Evolutionary conservation across 1,140 invertebrate species (phyloP).

Genomic region (Pseudomyrmex sp.): DNA sequence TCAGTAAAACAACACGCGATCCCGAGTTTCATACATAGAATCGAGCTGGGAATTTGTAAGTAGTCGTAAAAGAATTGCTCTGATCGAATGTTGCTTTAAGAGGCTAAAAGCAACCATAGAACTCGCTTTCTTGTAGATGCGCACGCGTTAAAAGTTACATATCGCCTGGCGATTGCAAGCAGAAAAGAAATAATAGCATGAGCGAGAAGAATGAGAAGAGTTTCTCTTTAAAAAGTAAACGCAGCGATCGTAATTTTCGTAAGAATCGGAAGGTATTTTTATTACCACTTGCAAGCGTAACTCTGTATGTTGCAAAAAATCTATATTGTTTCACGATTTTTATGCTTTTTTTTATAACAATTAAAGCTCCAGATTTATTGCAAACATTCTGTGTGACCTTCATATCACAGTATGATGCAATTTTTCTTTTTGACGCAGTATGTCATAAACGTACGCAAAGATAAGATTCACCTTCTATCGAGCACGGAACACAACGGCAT

Average conservation of each 20-base stretch:
- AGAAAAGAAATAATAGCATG: too few relatives aligned
- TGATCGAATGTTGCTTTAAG: constrained; percentile 10
- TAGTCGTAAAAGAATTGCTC: background rate
- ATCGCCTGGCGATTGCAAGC: background rate
- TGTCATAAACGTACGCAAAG: constrained; percentile 5
- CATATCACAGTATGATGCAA: constrained; percentile 36
- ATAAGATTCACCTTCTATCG: constrained; percentile 37
- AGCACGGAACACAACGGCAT: constrained; percentile 4
- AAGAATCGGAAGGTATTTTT: background rate
- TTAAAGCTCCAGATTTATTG: too few relatives aligned
- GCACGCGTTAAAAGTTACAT: constrained; percentile 38
- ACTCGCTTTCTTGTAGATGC: background rate
- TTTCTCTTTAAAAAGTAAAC: background rate
- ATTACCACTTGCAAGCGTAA: background rate
- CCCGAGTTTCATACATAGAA: background rate
- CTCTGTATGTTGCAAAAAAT: background rate
- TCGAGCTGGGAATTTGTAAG: constrained; percentile 9
- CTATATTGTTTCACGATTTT: background rate
- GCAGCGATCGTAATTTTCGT: constrained; percentile 26
- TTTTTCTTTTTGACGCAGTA: constrained; percentile 26
- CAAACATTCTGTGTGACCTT: too few relatives aligned
- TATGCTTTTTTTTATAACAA: background rate
- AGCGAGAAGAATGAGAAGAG: too few relatives aligned
- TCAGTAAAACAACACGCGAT: constrained; percentile 22
- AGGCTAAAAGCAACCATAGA: background rate